Conservation (phyloP, 2,888 invertebrate genomes). For the Apodemia zela region DNA sequence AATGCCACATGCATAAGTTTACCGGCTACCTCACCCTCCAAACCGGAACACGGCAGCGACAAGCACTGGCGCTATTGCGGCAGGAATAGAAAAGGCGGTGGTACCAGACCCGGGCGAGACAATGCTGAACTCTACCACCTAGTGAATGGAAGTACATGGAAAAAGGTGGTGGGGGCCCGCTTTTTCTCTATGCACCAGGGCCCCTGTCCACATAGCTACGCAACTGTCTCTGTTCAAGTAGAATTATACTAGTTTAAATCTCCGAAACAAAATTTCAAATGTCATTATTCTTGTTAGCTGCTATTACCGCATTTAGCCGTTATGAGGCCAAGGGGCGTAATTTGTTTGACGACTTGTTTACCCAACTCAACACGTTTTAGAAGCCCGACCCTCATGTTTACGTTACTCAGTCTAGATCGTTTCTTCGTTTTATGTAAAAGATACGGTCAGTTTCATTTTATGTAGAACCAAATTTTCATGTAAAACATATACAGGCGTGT, state of each 20-base stretch:
- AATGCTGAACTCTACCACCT: too few relatives aligned
- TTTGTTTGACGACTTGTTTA: conserved; percentile 10
- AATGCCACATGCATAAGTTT: too few relatives aligned
- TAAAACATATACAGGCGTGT: neutral
- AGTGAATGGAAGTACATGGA: too few relatives aligned
- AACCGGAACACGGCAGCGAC: too few relatives aligned
- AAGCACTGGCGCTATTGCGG: too few relatives aligned
- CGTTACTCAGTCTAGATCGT: neutral
- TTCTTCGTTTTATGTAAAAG: neutral
- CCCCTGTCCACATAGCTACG: too few relatives aligned
- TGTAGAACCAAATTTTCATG: neutral
- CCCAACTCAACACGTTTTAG: conserved; percentile 5
- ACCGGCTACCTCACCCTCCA: too few relatives aligned
- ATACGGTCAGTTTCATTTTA: neutral
- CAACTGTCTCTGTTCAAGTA: too few relatives aligned
- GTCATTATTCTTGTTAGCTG: neutral
- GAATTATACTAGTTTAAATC: neutral
- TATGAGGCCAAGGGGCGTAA: conserved; percentile 1
- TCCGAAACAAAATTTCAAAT: neutral
- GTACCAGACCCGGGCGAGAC: too few relatives aligned
- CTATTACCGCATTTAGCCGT: conserved; percentile 7
- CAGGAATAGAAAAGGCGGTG: too few relatives aligned
- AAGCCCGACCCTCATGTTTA: conserved; percentile 4
- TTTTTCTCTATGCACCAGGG: too few relatives aligned
- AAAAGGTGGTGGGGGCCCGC: too few relatives aligned